phyloP scores from a whole-genome alignment of 2,888 invertebrate genomes.

The Caenorhabditis doughertyi region DNA sequence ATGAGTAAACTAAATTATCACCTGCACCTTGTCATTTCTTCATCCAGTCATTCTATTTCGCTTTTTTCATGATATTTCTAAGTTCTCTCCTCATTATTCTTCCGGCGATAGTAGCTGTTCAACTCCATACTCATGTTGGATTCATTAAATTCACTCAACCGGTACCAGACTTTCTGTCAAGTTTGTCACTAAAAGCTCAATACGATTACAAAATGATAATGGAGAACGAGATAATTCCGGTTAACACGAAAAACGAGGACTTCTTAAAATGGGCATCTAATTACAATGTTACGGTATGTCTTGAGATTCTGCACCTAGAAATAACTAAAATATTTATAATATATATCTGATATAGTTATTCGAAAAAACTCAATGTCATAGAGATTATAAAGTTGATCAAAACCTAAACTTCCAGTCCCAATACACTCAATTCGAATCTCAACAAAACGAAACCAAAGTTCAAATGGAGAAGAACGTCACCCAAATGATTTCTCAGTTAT shows the following conservation, averaged over 20 bases:
- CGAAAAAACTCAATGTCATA: no score
- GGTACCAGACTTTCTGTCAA: conserved; percentile 26
- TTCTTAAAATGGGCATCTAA: conserved; percentile 41
- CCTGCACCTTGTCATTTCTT: not conserved
- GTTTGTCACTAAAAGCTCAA: conserved; percentile 44
- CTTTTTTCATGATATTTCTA: no score
- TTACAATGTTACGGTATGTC: conserved; percentile 41
- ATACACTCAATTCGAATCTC: conserved; percentile 10
- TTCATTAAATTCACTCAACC: conserved; percentile 32
- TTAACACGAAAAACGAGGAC: not conserved
- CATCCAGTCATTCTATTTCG: no score
- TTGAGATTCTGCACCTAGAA: not conserved
- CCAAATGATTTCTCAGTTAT: conserved; percentile 32
- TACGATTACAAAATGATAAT: conserved; percentile 48
- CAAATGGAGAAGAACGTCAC: conserved; percentile 50
- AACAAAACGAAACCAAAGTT: conserved; percentile 15
- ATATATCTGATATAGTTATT: not conserved
- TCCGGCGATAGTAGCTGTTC: conserved; percentile 15
- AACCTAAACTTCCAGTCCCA: conserved; percentile 18
- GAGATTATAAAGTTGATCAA: no score
- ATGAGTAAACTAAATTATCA: conserved; percentile 1
- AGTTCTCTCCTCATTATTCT: not conserved
- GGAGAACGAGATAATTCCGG: conserved; percentile 31
- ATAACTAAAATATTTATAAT: no score
- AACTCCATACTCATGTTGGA: conserved; percentile 46